phyloP scores from a whole-genome alignment of 2,888 invertebrate genomes.

The Orthosia gothica region DNA sequence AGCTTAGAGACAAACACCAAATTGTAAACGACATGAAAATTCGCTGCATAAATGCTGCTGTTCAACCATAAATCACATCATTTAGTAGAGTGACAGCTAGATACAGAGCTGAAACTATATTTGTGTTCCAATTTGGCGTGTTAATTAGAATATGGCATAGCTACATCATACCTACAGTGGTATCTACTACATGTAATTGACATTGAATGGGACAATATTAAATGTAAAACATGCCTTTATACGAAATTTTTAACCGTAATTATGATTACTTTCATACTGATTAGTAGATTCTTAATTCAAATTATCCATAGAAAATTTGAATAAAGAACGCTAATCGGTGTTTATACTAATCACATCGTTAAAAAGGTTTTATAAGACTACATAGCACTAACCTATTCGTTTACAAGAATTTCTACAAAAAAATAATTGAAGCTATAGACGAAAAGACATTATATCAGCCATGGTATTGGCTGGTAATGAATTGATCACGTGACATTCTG shows the following conservation, averaged over 20 bases:
- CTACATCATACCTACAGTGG: not conserved
- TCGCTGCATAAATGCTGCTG: constrained; percentile 24
- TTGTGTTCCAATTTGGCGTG: constrained; percentile 34
- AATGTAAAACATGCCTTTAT: no score
- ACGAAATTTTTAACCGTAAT: no score
- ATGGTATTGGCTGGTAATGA: no score
- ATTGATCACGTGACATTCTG: no score
- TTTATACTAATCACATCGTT: no score
- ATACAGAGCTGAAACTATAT: constrained; percentile 30
- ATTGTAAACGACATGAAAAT: constrained; percentile 60
- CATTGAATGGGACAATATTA: not conserved
- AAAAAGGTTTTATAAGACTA: no score
- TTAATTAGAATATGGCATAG: constrained; percentile 7
- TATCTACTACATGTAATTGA: not conserved
- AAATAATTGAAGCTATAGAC: no score
- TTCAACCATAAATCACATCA: constrained; percentile 47
- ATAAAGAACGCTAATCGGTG: no score
- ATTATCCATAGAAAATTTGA: no score
- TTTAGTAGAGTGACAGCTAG: constrained; percentile 21
- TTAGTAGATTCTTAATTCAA: no score
- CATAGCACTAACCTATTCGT: not conserved
- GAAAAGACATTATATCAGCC: no score
- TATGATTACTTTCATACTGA: no score
- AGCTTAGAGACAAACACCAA: constrained; percentile 51
- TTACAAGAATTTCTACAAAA: not conserved